Evolutionary conservation across 2,113 vertebrate genomes (phyloP).

Genomic region (Axis porcinus): DNA sequence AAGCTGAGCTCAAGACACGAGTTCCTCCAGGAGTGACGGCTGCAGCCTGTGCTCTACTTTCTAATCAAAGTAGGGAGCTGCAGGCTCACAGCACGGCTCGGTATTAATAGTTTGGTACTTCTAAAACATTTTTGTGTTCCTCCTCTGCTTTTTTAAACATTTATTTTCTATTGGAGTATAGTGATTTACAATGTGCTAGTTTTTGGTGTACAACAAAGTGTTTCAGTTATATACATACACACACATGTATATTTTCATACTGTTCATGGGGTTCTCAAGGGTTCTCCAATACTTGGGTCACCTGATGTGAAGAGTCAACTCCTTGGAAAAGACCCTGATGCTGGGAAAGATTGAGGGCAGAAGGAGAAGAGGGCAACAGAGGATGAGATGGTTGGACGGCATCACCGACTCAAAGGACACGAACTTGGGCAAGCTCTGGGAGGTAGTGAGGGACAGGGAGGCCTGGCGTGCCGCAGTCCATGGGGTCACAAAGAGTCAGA

Average conservation of each 20-base stretch:
- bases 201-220: not conserved
- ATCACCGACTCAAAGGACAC: not conserved
- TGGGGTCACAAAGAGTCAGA: not conserved
- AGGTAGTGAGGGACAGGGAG: not conserved
- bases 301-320: not conserved
- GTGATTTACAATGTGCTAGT: not conserved
- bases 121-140: not conserved
- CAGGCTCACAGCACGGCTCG: not conserved
- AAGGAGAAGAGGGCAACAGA: not conserved
- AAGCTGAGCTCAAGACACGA: not conserved
- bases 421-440: not conserved
- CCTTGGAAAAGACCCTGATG: not conserved
- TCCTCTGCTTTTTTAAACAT: not conserved
- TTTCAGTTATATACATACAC: fast-evolving
- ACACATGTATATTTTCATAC: fast-evolving
- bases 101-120: not conserved
- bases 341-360: not conserved
- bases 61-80: not conserved
- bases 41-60: fast-evolving
- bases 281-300: not conserved
- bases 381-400: not conserved
- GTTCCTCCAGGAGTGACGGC: fast-evolving
- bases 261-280: not conserved
- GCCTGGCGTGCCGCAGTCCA: fast-evolving
- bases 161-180: not conserved